These are phyloP conservation scores for Drosophila parvula DNA, from an alignment of 1,140 invertebrate genomes.

Conservation along the genomic window DNA sequence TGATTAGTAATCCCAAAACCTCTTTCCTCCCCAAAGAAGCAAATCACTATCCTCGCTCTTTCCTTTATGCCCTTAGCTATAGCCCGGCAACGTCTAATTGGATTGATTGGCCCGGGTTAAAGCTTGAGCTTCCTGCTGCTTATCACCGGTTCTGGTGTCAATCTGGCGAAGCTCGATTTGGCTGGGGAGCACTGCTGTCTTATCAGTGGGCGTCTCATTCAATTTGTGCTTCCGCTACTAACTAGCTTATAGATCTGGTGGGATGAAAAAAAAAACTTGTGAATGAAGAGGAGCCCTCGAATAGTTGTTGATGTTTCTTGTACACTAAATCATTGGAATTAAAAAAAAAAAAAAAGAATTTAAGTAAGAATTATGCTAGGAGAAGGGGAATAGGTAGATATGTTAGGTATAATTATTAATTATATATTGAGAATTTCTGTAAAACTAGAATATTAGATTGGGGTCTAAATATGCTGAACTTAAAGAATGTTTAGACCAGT, in stretches of 20 bases:
- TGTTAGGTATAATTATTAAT: not conserved
- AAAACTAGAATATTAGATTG: too few species aligned
- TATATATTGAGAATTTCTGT: too few species aligned
- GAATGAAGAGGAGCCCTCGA: not conserved
- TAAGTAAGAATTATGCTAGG: too few species aligned
- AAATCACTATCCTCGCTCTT: not conserved
- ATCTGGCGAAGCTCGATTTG: slow-evolving; percentile 24
- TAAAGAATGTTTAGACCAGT: too few species aligned
- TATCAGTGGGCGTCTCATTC: slow-evolving; percentile 37
- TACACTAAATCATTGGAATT: not conserved
- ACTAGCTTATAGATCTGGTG: slow-evolving; percentile 7
- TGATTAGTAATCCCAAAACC: not conserved
- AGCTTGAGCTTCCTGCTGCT: slow-evolving; percentile 39
- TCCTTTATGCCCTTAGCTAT: slow-evolving; percentile 1
- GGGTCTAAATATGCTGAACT: too few species aligned
- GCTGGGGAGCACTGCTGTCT: slow-evolving; percentile 1
- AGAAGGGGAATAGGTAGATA: not conserved
- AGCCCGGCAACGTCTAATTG: slow-evolving; percentile 18
- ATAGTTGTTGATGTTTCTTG: not conserved
- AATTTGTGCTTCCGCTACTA: slow-evolving; percentile 24
- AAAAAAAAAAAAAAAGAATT: too few species aligned
- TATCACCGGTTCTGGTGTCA: slow-evolving; percentile 30
- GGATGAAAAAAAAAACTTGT: not conserved
- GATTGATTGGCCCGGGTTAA: slow-evolving; percentile 35
- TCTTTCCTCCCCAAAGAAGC: not conserved